Percentiles rank a stretch among this genome's conserved stretches.
These are phyloP conservation scores for Fringilla coelebs DNA, from an alignment of 2,797 vertebrate species.

Conservation along the genomic window DNA sequence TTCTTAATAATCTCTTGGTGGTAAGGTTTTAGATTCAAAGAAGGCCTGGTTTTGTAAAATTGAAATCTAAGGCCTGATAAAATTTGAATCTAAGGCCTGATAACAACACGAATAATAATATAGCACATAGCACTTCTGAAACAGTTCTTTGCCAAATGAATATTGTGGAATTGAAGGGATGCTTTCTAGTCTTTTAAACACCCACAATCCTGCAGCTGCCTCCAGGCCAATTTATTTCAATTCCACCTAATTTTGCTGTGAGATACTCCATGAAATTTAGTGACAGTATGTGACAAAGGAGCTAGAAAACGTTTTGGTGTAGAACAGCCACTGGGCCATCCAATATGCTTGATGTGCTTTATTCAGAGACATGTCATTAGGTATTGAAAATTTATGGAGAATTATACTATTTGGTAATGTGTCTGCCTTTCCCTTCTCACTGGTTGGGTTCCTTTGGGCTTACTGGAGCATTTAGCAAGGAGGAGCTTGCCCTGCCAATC, in stretches of 20 bases:
- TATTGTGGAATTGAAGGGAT: neutral
- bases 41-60: neutral
- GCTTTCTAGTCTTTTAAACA: neutral
- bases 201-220: neutral
- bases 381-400: neutral
- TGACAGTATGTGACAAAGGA: slow-evolving; percentile 14
- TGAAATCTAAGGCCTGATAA: neutral
- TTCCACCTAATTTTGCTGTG: slow-evolving; percentile 24
- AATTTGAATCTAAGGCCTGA: neutral
- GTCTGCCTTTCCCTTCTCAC: neutral
- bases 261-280: neutral
- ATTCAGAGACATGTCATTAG: neutral
- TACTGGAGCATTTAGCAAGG: neutral
- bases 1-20: neutral
- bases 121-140: neutral
- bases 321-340: neutral
- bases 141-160: neutral
- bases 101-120: neutral
- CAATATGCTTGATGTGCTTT: neutral
- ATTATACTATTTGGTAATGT: neutral
- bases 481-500: rapidly evolving
- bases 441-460: neutral
- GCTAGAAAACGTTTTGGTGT: neutral
- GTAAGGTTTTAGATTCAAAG: neutral
- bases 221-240: slow-evolving; percentile 46